These are phyloP conservation scores for Pygocentrus nattereri DNA, from an alignment of 2,797 vertebrate species.

Conservation along the genomic window DNA sequence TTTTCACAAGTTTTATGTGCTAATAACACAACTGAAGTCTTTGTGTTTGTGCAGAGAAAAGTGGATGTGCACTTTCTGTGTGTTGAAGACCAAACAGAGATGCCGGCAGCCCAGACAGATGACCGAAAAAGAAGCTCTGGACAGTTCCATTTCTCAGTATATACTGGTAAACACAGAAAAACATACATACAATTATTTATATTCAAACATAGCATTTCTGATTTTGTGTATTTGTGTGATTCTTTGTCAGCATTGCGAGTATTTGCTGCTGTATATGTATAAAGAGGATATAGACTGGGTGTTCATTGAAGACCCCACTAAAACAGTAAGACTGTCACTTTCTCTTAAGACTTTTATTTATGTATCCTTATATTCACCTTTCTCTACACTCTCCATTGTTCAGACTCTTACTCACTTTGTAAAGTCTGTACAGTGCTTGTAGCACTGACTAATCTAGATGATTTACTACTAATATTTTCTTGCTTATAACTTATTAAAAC, in stretches of 20 bases:
- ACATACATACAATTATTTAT: background rate
- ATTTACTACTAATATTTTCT: too few relatives aligned
- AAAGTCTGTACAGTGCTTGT: too few relatives aligned
- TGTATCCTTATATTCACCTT: too few relatives aligned
- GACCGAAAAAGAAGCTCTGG: constrained; percentile 41
- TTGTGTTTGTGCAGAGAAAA: constrained; percentile 61
- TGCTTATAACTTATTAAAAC: too few relatives aligned
- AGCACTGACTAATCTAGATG: too few relatives aligned
- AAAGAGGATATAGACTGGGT: constrained; percentile 18
- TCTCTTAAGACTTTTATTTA: too few relatives aligned
- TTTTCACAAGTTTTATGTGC: too few relatives aligned
- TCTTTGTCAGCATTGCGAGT: constrained; percentile 52
- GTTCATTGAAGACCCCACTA: constrained; percentile 35
- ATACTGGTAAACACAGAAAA: constrained; percentile 53
- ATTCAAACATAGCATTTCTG: background rate
- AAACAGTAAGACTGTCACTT: constrained; percentile 25
- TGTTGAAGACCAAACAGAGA: constrained; percentile 51
- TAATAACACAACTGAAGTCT: too few relatives aligned
- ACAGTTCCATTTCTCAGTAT: constrained; percentile 44
- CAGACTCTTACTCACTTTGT: too few relatives aligned
- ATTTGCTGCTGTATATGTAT: constrained; percentile 51
- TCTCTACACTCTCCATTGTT: too few relatives aligned
- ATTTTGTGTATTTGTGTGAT: constrained; percentile 11
- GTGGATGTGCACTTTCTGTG: constrained; percentile 77
- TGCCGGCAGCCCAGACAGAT: constrained; percentile 47